Percentiles rank a stretch among this genome's conserved stretches.
Conservation (phyloP, 2,888 invertebrate species). For the Hartigia nigra region DNA sequence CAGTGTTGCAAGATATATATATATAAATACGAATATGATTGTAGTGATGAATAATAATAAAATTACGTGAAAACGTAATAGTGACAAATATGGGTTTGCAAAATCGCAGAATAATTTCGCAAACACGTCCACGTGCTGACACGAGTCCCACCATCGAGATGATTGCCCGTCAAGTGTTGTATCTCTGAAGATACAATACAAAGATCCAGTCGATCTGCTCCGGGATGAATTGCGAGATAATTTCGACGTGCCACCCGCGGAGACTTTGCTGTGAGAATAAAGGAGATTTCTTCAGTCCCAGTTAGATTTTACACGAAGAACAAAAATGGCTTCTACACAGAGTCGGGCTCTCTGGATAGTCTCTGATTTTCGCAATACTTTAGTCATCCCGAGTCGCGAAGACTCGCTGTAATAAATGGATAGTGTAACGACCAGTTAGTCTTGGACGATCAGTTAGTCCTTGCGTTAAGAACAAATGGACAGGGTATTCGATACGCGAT, state of each 20-base stretch:
- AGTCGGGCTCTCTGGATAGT: neutral
- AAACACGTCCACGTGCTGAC: neutral
- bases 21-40: neutral
- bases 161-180: neutral
- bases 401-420: neutral
- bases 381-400: neutral
- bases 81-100: neutral
- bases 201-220: neutral
- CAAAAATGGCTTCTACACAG: neutral
- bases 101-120: neutral
- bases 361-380: neutral
- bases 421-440: neutral
- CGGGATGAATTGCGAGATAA: neutral
- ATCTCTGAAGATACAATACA: neutral
- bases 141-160: neutral
- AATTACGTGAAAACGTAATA: neutral
- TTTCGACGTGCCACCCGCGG: neutral
- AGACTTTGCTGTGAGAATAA: neutral
- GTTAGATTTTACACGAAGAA: neutral
- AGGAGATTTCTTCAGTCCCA: neutral
- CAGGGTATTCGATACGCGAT: slow-evolving; percentile 27
- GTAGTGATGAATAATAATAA: neutral
- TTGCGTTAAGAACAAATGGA: neutral
- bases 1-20: too few relatives aligned
- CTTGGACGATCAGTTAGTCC: neutral